phyloP scores from a whole-genome alignment of 2,888 invertebrate genomes.

The Papilio protenor region DNA sequence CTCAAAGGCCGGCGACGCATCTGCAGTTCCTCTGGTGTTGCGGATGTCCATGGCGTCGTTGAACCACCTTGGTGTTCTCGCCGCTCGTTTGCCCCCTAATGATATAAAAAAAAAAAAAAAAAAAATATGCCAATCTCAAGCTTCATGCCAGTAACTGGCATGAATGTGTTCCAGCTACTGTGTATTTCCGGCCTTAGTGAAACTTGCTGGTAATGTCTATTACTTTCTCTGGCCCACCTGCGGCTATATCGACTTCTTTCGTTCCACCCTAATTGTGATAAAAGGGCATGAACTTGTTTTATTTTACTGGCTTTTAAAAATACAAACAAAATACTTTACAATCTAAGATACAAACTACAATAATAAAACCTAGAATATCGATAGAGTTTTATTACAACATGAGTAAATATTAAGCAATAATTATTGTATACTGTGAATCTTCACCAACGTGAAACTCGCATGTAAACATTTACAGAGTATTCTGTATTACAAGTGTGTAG shows the following conservation, averaged over 20 bases:
- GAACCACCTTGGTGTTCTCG: too few species aligned
- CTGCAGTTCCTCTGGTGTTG: too few species aligned
- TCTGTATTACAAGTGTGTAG: slow-evolving; percentile 10
- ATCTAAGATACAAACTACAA: neutral
- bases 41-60: too few species aligned
- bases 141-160: too few species aligned
- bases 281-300: neutral
- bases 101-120: too few species aligned
- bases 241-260: slow-evolving; percentile 1
- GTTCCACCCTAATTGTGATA: slow-evolving; percentile 3
- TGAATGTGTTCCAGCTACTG: neutral
- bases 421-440: neutral
- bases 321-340: too few species aligned
- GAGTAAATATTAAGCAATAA: neutral
- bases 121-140: too few species aligned
- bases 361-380: neutral
- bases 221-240: neutral
- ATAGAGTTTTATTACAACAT: too few species aligned
- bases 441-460: neutral
- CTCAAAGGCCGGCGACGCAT: too few species aligned
- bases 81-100: too few species aligned
- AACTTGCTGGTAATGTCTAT: neutral
- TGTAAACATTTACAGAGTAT: neutral
- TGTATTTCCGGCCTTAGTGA: neutral
- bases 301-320: too few species aligned